phyloP scores from a whole-genome alignment of 2,888 invertebrate genomes.

The Baccha elongata region DNA sequence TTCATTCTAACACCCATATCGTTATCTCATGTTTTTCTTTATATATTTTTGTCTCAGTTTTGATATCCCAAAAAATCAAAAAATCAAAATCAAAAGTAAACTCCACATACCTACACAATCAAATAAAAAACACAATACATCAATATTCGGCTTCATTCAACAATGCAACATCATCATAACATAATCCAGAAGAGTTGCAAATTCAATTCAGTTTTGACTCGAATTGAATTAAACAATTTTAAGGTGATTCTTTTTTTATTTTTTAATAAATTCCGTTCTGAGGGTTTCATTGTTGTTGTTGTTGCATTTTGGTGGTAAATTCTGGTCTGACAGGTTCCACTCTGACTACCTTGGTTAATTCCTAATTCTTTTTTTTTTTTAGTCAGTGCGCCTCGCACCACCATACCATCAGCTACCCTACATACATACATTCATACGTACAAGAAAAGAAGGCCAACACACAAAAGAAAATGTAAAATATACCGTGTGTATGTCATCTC shows the following conservation, averaged over 20 bases:
- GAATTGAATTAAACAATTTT: conserved; percentile 7
- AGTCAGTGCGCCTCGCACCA: conserved; percentile 50
- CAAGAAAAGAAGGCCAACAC: conserved; percentile 14
- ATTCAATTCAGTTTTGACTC: no score
- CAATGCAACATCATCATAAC: conserved; percentile 40
- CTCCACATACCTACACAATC: background rate
- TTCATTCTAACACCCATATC: conserved; percentile 68
- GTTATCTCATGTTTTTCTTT: conserved; percentile 60
- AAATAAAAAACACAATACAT: conserved; percentile 13
- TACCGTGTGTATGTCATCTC: conserved; percentile 22
- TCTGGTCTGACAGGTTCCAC: conserved; percentile 73
- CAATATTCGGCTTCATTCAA: conserved; percentile 60
- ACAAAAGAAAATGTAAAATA: conserved; percentile 5
- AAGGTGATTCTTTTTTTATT: conserved; percentile 32
- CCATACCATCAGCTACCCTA: background rate
- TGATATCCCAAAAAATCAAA: background rate
- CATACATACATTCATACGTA: background rate
- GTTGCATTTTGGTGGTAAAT: conserved; percentile 48
- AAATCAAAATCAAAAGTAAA: conserved; percentile 19
- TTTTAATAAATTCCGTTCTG: background rate
- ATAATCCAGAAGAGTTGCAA: no score
- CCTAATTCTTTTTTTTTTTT: conserved; percentile 59
- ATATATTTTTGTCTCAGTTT: conserved; percentile 46
- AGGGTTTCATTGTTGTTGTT: conserved; percentile 13
- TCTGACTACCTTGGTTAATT: conserved; percentile 69